Percentiles rank a stretch among this genome's conserved stretches.
Evolutionary conservation across 1,140 invertebrate genomes (phyloP).

Genomic region (Harpegnathos saltator): DNA sequence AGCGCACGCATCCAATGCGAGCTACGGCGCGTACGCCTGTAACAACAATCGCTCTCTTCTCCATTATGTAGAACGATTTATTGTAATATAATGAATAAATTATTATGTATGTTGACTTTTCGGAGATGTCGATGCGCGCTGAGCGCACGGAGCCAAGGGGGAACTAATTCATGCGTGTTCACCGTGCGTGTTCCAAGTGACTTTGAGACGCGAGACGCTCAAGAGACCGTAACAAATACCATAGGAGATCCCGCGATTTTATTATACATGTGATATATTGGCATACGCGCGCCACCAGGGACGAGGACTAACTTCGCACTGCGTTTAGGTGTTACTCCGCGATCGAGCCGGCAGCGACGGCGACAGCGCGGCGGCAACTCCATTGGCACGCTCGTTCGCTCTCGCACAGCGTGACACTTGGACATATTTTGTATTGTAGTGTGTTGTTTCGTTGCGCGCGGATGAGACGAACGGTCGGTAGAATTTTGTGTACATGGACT

Average conservation of each 20-base stretch:
- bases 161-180: slow-evolving; percentile 51
- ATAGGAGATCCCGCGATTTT: slow-evolving; percentile 47
- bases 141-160: slow-evolving; percentile 37
- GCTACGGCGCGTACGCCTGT: slow-evolving; percentile 57
- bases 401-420: too few relatives aligned
- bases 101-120: slow-evolving; percentile 74
- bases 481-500: too few relatives aligned
- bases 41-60: slow-evolving; percentile 71
- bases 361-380: too few relatives aligned
- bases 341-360: too few relatives aligned
- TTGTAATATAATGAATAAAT: slow-evolving; percentile 77
- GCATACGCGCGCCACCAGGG: neutral
- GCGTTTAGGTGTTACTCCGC: too few relatives aligned
- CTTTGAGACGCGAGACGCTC: slow-evolving; percentile 45
- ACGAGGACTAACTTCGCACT: slow-evolving; percentile 11
- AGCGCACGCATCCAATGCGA: slow-evolving; percentile 55
- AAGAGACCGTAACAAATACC: slow-evolving; percentile 36
- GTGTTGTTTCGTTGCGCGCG: slow-evolving; percentile 67
- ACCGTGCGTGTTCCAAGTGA: slow-evolving; percentile 68
- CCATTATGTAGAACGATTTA: slow-evolving; percentile 74
- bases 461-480: slow-evolving; percentile 57
- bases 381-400: too few relatives aligned
- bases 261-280: slow-evolving; percentile 26
- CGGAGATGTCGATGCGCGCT: slow-evolving; percentile 63
- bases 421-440: slow-evolving; percentile 66